Conservation (phyloP, 2,888 invertebrate genomes). For the Orchestes rusci region DNA sequence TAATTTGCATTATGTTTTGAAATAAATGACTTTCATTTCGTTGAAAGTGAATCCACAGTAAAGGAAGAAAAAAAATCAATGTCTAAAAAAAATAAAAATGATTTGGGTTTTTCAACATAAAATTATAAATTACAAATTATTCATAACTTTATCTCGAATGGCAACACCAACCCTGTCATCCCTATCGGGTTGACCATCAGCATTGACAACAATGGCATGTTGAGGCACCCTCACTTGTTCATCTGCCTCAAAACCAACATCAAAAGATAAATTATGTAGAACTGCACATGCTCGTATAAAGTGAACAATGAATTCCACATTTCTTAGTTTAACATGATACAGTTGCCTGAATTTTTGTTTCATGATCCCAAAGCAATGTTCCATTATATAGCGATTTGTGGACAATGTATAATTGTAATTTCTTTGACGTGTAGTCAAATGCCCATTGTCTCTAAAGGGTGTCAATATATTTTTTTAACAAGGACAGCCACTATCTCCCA, state of each 20-base stretch:
- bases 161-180: constrained; percentile 11
- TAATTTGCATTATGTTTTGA: too few relatives aligned
- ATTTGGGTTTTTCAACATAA: too few relatives aligned
- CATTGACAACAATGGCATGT: background rate
- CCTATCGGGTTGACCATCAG: constrained; percentile 2
- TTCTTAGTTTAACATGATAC: background rate
- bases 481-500: background rate
- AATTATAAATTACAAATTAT: constrained; percentile 6
- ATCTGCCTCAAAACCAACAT: background rate
- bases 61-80: too few relatives aligned
- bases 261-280: background rate
- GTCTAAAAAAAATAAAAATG: too few relatives aligned
- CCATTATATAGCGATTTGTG: background rate
- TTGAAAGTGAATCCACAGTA: too few relatives aligned
- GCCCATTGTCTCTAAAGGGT: background rate
- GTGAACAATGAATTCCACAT: background rate
- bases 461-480: background rate
- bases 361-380: too few relatives aligned
- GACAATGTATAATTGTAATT: background rate
- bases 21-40: too few relatives aligned
- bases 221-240: background rate
- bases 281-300: background rate
- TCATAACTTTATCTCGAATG: constrained; percentile 5
- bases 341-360: too few relatives aligned
- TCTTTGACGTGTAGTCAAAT: background rate